Conservation (phyloP, 2,113 vertebrate species). For the Neolamprologus variostigma region DNA sequence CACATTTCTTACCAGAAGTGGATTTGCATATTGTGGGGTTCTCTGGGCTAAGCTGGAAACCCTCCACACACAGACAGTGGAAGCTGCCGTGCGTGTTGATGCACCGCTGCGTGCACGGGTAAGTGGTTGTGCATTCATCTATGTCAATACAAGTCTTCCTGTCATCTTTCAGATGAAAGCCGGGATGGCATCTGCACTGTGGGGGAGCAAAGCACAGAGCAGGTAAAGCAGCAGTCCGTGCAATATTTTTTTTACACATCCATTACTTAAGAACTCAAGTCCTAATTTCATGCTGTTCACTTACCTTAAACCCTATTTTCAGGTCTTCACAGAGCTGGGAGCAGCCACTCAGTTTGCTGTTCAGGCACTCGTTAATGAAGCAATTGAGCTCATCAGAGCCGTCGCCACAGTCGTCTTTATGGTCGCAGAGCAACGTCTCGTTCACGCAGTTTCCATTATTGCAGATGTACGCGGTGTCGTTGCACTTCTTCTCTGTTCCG, state of each 20-base stretch:
- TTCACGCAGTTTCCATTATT: slow-evolving; percentile 82
- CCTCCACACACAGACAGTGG: slow-evolving; percentile 91
- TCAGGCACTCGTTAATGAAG: slow-evolving; percentile 91
- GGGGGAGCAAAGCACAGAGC: neutral
- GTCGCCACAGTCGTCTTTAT: slow-evolving; percentile 83
- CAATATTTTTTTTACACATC: neutral
- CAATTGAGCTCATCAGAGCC: slow-evolving; percentile 91
- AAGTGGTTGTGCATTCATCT: slow-evolving; percentile 89
- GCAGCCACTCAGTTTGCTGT: slow-evolving; percentile 89
- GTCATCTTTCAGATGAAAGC: slow-evolving; percentile 91
- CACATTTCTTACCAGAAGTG: slow-evolving; percentile 75
- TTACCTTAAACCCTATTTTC: slow-evolving; percentile 90
- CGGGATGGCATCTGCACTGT: slow-evolving; percentile 90
- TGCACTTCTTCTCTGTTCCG: slow-evolving; percentile 85
- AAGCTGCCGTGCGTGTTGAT: slow-evolving; percentile 92
- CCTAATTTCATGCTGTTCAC: neutral
- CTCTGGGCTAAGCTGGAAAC: slow-evolving; percentile 76
- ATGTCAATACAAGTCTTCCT: slow-evolving; percentile 90
- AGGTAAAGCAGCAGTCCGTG: neutral
- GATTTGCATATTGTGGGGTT: slow-evolving; percentile 94
- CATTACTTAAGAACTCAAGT: neutral
- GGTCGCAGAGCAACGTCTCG: slow-evolving; percentile 82
- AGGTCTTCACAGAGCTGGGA: slow-evolving; percentile 93
- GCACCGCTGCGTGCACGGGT: slow-evolving; percentile 94
- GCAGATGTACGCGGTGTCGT: slow-evolving; percentile 83